phyloP scores from a whole-genome alignment of 2,888 invertebrate genomes.

The Uloborus plumipes region DNA sequence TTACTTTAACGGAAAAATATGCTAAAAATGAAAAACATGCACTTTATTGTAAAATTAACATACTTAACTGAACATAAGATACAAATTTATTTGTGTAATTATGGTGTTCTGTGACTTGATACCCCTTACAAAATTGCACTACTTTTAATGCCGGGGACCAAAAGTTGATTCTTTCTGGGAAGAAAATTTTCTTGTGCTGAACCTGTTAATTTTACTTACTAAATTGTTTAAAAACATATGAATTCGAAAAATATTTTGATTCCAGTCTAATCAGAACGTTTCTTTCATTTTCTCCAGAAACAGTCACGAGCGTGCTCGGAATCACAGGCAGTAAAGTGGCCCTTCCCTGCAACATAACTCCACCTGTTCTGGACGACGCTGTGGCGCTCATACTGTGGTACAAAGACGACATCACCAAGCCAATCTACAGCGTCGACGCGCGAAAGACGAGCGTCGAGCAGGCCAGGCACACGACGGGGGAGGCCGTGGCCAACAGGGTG shows the following conservation, averaged over 20 bases:
- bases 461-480: conserved; percentile 21
- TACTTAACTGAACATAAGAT: too few species aligned
- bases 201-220: too few species aligned
- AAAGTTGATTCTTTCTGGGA: too few species aligned
- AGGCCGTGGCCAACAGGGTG: conserved; percentile 20
- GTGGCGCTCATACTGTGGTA: conserved; percentile 59
- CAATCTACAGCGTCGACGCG: conserved; percentile 60
- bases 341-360: conserved; percentile 57
- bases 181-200: too few species aligned
- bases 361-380: conserved; percentile 40
- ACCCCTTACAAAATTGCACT: too few species aligned
- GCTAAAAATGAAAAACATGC: too few species aligned
- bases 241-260: neutral
- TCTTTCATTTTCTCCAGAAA: conserved; percentile 19
- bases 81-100: too few species aligned
- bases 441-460: conserved; percentile 33
- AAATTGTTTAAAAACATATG: too few species aligned
- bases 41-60: too few species aligned
- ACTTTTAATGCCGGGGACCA: too few species aligned
- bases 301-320: conserved; percentile 43
- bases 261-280: neutral
- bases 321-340: conserved; percentile 47
- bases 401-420: conserved; percentile 60
- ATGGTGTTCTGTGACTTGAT: too few species aligned
- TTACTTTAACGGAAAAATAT: too few species aligned